Evolutionary conservation across 2,113 vertebrate species (phyloP), one percentile per base, ranked within the genome.

Genomic region (Crotalus horridus): DNA sequence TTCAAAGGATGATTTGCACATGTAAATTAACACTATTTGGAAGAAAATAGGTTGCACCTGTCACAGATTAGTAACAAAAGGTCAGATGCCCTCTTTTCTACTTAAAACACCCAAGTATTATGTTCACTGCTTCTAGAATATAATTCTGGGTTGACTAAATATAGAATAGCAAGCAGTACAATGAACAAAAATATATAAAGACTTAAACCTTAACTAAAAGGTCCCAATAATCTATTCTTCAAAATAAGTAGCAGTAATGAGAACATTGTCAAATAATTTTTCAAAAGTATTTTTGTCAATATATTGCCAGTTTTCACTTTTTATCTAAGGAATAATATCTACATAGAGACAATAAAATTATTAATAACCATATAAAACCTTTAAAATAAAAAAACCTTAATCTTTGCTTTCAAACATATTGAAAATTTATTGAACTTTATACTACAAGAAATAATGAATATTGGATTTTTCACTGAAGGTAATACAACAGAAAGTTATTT

Each of bases 271-370:
- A 97, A 95, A 96, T 97, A 97, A 95, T 97, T 98, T 98, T 98
- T 98, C 97, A 98, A 97, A 98, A 97, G 95, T 96, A 97, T 96
- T 97, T 98, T 98, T 97, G 97, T 98, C 97, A 98, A 98, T 98
- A 98, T 95, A 94, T 97, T 97, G 97, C 97, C 97, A 98, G 97
- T 96, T 98, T 98, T 95, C 96, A 97, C 97, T 43, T 98, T 97
- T 97, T 96, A 96, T 95, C 91, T 90, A 96, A 96, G 98, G 94
- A 97, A 97, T 96, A 97, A 97, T 96, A 96, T 96, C 95, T 95
- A 97, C 96, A 97, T 97, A 96, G 94, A 97, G 96, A 94, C 96
- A 96, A 96, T 91, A 97, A 97, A 97, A 97, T 97, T 94, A 96
- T 95, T 96, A 97, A 96, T 96, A 97, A 91, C 95, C 94, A 97